Conservation (phyloP, 2,797 vertebrate species). For the Sebastes cheni region DNA sequence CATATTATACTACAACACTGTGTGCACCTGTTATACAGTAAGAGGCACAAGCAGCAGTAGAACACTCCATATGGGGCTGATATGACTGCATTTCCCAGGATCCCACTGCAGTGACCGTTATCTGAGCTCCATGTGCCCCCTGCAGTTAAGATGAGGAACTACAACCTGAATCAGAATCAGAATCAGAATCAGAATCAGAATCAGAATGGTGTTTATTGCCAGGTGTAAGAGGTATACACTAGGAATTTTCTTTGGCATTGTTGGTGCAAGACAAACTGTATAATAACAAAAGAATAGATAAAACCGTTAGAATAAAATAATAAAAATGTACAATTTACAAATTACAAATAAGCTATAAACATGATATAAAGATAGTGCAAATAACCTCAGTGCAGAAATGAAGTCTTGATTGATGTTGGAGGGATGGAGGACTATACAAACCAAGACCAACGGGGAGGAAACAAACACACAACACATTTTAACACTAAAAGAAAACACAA, state of each 20-base stretch:
- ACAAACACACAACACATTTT: too few relatives aligned
- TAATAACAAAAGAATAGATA: too few relatives aligned
- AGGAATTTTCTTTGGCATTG: too few relatives aligned
- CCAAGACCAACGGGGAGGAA: neutral
- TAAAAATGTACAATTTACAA: too few relatives aligned
- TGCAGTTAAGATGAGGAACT: conserved; percentile 39
- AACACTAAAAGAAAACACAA: too few relatives aligned
- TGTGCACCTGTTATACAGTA: neutral
- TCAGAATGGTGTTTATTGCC: too few relatives aligned
- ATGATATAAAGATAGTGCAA: too few relatives aligned
- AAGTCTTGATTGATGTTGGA: neutral
- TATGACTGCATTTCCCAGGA: neutral
- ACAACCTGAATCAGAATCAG: neutral
- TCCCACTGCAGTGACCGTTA: neutral
- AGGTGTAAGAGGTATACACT: too few relatives aligned
- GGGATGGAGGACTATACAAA: neutral
- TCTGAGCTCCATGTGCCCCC: conserved; percentile 26
- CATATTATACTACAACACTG: neutral
- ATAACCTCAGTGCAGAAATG: neutral
- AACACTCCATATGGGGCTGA: neutral
- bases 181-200: too few relatives aligned
- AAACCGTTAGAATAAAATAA: too few relatives aligned
- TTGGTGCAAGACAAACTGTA: too few relatives aligned
- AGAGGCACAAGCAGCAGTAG: neutral
- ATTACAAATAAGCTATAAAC: too few relatives aligned